Base-by-base conservation (phyloP, 2,888 invertebrate species). In the Rhabditoides inermis region DNA sequence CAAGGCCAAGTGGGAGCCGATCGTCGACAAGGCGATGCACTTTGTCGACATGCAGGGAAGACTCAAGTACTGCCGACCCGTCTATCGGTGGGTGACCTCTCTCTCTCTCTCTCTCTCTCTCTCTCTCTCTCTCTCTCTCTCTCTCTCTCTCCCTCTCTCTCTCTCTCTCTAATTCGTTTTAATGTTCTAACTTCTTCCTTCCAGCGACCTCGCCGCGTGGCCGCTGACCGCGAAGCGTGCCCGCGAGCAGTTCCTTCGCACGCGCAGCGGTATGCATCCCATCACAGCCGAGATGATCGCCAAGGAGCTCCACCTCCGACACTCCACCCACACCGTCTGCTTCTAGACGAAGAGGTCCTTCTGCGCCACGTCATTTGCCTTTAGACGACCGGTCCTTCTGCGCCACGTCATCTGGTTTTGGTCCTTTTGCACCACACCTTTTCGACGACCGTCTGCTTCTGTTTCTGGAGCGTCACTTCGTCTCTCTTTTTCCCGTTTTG, bases 21-120 rank as follows among this genome's bases (percentile, higher is more conserved):
- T 84, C 69, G 79, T 91, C 32, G 79, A 82, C 1, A 81, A 83
- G 18, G 85, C 85, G 1, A 80, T 91, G 51, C 77, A 83, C 22
- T 90, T 91, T 81, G 84, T 88, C 7, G 88, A 86, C 63, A 83
- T 83, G 20, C 85, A 88, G 73, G 91, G 91, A 32, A 83, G 92
- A 50, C 88, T 91, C 87, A 92, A 92, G 78, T 92, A 84, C 79
- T 85, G 88, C 2, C 82, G 88, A 30, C 90, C 91, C 2, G 81
- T 92, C 45, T 91, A 89, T 72, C 61, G 73, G 65, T 60, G 39
- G 12, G 37, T 78, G 85, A 84, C 15, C 27, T 45, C 45, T 45
- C 45, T 45, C 25, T 45, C 45, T 45, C 20, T 36, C 46, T 45
- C 45, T 45, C 27, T 26, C 25, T 5, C 26, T 45, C 4, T 25